These are phyloP conservation scores for Tamias sibiricus DNA, from an alignment of 2,113 vertebrate species.

Conservation along the genomic window DNA sequence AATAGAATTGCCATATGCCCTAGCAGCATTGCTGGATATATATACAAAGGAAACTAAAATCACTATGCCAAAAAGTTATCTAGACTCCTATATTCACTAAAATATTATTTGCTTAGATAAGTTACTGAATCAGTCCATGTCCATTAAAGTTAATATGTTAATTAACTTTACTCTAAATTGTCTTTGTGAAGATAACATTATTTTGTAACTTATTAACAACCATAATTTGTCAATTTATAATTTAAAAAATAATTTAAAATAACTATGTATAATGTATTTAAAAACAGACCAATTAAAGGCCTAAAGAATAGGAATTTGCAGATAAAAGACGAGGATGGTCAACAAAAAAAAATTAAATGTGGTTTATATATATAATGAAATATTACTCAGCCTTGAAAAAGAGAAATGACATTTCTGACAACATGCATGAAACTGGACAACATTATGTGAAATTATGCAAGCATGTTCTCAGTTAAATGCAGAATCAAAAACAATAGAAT, in stretches of 20 bases:
- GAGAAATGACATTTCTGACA: neutral
- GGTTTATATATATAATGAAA: neutral
- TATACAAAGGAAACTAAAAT: neutral
- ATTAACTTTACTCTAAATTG: neutral
- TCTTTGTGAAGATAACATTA: neutral
- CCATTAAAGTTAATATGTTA: neutral
- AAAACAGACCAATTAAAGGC: neutral
- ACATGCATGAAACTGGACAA: neutral
- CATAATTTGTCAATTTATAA: neutral
- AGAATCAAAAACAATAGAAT: neutral
- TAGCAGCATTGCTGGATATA: neutral
- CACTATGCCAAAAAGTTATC: neutral
- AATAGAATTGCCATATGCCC: neutral
- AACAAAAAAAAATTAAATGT: neutral
- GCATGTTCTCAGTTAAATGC: neutral
- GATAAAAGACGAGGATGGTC: neutral
- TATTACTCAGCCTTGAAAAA: neutral
- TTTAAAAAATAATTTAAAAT: neutral
- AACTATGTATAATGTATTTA: neutral
- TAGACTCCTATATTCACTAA: neutral
- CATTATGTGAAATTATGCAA: neutral
- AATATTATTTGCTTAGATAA: neutral
- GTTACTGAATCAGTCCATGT: neutral
- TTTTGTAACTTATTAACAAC: neutral
- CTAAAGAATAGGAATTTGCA: neutral